Conservation (phyloP, 2,888 invertebrate species). For the Alloscopus bannaensis region DNA sequence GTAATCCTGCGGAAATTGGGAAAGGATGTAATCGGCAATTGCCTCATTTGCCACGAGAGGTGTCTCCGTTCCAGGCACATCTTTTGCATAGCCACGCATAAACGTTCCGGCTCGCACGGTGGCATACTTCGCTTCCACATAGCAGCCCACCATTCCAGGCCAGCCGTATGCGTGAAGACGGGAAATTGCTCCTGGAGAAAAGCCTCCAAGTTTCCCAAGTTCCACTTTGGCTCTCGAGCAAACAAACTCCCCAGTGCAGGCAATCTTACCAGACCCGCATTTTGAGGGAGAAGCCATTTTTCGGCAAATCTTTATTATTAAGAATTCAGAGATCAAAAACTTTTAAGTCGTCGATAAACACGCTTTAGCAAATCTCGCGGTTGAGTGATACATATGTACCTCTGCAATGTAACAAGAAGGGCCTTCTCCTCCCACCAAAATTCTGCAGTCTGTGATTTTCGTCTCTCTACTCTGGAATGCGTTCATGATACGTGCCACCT, state of each 20-base stretch:
- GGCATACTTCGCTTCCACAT: constrained; percentile 68
- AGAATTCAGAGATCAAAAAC: not conserved
- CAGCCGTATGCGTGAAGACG: constrained; percentile 71
- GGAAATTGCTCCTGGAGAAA: constrained; percentile 66
- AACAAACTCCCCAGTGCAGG: constrained; percentile 69
- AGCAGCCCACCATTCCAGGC: constrained; percentile 68
- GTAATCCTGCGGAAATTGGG: constrained; percentile 60
- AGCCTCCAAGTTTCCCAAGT: constrained; percentile 55
- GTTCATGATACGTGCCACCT: constrained; percentile 53
- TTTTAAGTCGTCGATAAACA: not conserved
- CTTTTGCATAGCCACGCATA: no score
- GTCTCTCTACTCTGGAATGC: constrained; percentile 42
- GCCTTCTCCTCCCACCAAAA: constrained; percentile 69
- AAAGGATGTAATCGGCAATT: constrained; percentile 65
- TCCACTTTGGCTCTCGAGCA: constrained; percentile 67
- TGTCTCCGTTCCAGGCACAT: constrained; percentile 67
- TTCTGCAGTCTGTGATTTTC: constrained; percentile 58
- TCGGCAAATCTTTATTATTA: constrained; percentile 61
- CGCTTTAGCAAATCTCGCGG: not conserved
- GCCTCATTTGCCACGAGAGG: constrained; percentile 68
- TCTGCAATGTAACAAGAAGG: constrained; percentile 70
- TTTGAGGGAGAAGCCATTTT: constrained; percentile 52
- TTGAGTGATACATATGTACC: no score
- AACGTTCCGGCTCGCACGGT: constrained; percentile 56
- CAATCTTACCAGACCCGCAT: constrained; percentile 64